phyloP scores from a whole-genome alignment of 2,888 invertebrate genomes.

The Archaeoteleia sp. region DNA sequence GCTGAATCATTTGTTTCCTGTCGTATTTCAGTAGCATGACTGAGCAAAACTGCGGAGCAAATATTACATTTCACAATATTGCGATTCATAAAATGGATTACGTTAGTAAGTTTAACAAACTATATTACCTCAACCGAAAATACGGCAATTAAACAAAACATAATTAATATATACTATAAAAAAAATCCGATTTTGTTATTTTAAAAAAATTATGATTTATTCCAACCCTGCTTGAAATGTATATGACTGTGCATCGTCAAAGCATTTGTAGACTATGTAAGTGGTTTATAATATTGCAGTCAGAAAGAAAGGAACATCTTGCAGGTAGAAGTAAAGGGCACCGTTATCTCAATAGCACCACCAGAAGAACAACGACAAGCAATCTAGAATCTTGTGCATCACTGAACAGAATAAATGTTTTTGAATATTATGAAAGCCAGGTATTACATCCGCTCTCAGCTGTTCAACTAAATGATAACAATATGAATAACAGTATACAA shows the following conservation, averaged over 20 bases:
- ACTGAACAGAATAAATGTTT: conserved; percentile 14
- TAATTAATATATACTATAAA: no score
- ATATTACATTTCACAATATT: not conserved
- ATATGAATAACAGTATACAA: no score
- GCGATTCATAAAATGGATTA: not conserved
- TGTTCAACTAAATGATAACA: no score
- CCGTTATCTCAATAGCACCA: conserved; percentile 41
- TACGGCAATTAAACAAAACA: no score
- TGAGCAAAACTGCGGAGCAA: not conserved
- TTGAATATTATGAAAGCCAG: conserved; percentile 11
- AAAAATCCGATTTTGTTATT: no score
- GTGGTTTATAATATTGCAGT: conserved; percentile 16
- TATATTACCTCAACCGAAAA: no score
- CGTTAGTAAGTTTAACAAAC: not conserved
- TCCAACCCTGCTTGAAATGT: no score
- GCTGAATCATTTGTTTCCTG: conserved; percentile 5
- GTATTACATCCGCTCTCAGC: no score
- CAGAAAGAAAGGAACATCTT: conserved; percentile 35
- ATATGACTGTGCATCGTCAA: not conserved
- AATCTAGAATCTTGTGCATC: conserved; percentile 31
- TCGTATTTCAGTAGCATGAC: conserved; percentile 10
- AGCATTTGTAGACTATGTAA: conserved; percentile 18
- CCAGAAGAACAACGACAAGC: conserved; percentile 8
- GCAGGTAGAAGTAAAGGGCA: conserved; percentile 41
- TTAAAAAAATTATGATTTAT: no score